Base-by-base conservation (phyloP, 2,113 vertebrate genomes). In the Chloebia gouldiae region DNA sequence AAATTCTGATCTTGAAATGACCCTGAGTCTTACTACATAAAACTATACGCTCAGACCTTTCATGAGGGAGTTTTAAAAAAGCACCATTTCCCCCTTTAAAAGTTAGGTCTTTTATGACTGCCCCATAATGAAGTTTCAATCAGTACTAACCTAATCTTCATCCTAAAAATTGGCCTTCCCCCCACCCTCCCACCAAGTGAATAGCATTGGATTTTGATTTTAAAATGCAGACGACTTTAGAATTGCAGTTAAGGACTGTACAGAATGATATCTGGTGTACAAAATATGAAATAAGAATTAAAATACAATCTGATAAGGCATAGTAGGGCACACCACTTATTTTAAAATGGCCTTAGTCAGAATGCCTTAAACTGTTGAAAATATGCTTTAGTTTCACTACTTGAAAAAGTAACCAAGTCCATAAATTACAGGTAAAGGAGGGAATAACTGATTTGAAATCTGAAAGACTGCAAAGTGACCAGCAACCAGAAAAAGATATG, bases 371-470 rank as follows among this genome's bases (percentile, higher is more conserved):
- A 65, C 15, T 63, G 19, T 45, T 86, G 65, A 79, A 97, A 91
- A 90, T 47, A 23, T 31, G 40, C 28, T 68, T 77, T 53, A 53
- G 69, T 90, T 92, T 42, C 25, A 80, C 15, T 64, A 50, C 30
- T 75, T 94, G 28, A 31, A 61, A 82, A 81, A 75, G 18, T 50
- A 76, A 77, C 70, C 61, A 91, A 53, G 18, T 80, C 65, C 69
- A 47, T 89, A 88, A 95, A 77, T 88, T 96, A 77, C 66, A 86
- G 53, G 19, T 92, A 35, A 86, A 85, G 24, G 72, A 81, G 35
- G 70, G 45, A 17, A 54, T 30, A 90, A 94, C 8, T 40, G 24
- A 42, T 66, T 68, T 94, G 59, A 50, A 89, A 89, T 72, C 44
- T 77, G 49, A 90, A 91, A 88, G 11, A 39, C 15, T 44, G 23